phyloP scores from a whole-genome alignment of 1,140 invertebrate species.

The Carcinoscorpius rotundicauda region DNA sequence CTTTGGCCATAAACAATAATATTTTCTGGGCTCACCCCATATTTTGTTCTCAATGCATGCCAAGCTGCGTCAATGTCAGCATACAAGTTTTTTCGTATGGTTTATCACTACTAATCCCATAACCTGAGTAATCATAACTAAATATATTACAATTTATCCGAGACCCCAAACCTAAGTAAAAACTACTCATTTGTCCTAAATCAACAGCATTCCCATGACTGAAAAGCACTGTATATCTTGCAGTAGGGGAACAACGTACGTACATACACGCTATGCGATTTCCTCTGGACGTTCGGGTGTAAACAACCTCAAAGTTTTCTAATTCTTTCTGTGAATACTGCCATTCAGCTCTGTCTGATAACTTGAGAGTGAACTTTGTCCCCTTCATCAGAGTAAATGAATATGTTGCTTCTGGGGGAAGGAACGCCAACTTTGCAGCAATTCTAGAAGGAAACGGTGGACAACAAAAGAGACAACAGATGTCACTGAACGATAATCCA shows the following conservation, averaged over 20 bases:
- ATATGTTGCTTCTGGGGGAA: conserved; percentile 97
- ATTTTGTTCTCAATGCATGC: conserved; percentile 67
- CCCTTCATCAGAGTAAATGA: conserved; percentile 46
- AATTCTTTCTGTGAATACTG: conserved; percentile 93
- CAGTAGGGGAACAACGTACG: conserved; percentile 80
- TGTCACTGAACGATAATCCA: conserved; percentile 74
- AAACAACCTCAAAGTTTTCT: conserved; percentile 78
- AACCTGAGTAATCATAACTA: conserved; percentile 99
- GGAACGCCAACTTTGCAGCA: conserved; percentile 95
- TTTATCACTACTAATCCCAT: conserved; percentile 84
- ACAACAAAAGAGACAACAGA: conserved; percentile 99
- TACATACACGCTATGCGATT: conserved; percentile 96
- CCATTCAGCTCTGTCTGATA: conserved; percentile 98
- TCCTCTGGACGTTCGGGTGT: conserved; percentile 60
- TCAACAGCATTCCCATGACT: conserved; percentile 97
- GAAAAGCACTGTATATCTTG: conserved; percentile 94
- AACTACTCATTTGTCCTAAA: conserved; percentile 97
- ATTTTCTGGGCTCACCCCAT: conserved; percentile 92
- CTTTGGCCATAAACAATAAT: conserved; percentile 98
- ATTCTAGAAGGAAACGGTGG: conserved; percentile 97
- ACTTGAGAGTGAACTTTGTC: conserved; percentile 34
- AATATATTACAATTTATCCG: conserved; percentile 98
- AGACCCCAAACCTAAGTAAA: conserved; percentile 91
- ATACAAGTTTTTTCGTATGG: conserved; percentile 97
- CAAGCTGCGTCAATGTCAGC: conserved; percentile 98